These are phyloP conservation scores for Hipposideros larvatus DNA, from an alignment of 2,797 vertebrate species.

Conservation along the genomic window DNA sequence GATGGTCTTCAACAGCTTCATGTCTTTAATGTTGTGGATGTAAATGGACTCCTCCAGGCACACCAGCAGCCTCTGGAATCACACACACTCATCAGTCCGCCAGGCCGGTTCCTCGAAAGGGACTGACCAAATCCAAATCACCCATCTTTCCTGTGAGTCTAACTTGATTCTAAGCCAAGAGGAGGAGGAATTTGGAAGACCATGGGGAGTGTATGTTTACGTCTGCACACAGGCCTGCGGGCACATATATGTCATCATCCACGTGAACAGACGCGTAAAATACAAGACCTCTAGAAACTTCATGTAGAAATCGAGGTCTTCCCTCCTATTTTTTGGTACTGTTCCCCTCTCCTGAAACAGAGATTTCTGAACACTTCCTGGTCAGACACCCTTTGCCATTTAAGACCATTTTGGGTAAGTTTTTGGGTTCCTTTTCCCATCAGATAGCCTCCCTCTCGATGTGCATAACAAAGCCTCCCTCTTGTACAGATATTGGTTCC, in stretches of 20 bases:
- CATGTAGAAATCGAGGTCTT: not conserved
- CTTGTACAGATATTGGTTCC: not conserved
- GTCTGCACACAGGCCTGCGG: fast-evolving
- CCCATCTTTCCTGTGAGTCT: not conserved
- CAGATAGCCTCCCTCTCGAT: not conserved
- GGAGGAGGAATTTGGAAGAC: not conserved
- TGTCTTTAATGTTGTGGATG: slow-evolving; percentile 98
- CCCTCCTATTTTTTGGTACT: fast-evolving
- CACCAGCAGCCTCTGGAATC: slow-evolving; percentile 94
- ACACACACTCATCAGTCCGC: slow-evolving; percentile 70
- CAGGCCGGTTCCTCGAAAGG: not conserved
- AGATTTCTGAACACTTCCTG: not conserved
- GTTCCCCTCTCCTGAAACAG: not conserved
- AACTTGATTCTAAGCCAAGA: not conserved
- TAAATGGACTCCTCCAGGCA: slow-evolving; percentile 97
- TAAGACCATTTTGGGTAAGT: not conserved
- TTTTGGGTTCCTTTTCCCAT: not conserved
- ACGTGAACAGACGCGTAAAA: not conserved
- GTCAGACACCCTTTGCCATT: not conserved
- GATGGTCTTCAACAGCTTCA: slow-evolving; percentile 97
- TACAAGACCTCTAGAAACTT: not conserved
- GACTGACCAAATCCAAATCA: no score
- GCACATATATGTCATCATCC: fast-evolving
- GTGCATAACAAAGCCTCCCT: not conserved
- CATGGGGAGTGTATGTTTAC: not conserved